These are phyloP conservation scores for Drosophila pseudoobscura DNA, from an alignment of 1,140 invertebrate genomes.

Conservation along the genomic window DNA sequence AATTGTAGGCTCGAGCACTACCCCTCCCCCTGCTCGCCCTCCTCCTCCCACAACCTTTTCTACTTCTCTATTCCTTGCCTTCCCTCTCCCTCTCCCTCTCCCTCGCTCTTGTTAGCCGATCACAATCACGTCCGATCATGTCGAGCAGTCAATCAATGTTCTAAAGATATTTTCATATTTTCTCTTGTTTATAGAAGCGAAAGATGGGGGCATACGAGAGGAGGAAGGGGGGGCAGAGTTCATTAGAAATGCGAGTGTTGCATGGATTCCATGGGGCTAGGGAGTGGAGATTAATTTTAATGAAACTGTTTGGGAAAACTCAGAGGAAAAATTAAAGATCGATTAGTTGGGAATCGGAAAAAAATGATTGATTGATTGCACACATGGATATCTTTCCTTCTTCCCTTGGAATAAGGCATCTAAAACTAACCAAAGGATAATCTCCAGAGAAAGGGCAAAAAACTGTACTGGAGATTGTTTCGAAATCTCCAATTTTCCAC, in stretches of 20 bases:
- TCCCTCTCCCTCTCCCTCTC: conserved; percentile 13
- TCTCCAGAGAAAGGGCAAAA: no score
- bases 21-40: no score
- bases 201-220: background rate
- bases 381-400: no score
- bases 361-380: no score
- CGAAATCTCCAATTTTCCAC: conserved; percentile 39
- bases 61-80: background rate
- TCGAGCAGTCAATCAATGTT: conserved; percentile 74
- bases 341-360: no score
- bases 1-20: conserved; percentile 54
- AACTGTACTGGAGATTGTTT: conserved; percentile 5
- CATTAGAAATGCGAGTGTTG: conserved; percentile 53
- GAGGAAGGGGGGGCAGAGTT: conserved; percentile 13
- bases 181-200: conserved; percentile 21
- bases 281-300: no score
- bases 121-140: conserved; percentile 58
- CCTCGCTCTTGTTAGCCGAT: conserved; percentile 15
- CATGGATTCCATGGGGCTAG: background rate
- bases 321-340: no score
- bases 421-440: background rate
- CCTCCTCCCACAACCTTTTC: background rate
- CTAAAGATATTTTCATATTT: conserved; percentile 63
- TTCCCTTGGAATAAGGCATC: no score
- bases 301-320: no score